Conservation (phyloP, 2,797 vertebrate genomes). For the Netta rufina region DNA sequence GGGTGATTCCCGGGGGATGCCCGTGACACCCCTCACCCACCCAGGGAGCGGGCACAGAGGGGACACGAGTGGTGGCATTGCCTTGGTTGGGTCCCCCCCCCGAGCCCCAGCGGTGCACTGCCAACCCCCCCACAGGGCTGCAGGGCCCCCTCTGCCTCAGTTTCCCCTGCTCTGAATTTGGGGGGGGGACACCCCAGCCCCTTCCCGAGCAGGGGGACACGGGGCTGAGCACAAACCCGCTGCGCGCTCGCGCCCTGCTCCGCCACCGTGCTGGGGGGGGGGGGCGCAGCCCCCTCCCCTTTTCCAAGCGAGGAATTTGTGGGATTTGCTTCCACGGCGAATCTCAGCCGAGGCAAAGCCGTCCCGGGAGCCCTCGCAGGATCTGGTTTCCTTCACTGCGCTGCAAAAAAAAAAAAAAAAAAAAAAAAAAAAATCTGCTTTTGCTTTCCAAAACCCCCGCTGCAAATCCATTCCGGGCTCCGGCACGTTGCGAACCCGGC, state of each 20-base stretch:
- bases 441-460: conserved; percentile 9
- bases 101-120: fast-evolving
- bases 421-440: background rate
- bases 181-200: fast-evolving
- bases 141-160: background rate
- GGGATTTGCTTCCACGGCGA: background rate
- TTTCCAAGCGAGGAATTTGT: background rate
- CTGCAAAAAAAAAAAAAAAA: background rate
- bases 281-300: background rate
- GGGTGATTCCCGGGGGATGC: background rate
- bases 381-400: conserved; percentile 27
- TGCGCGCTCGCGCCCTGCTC: background rate
- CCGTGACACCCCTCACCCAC: background rate
- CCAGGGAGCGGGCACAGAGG: fast-evolving
- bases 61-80: background rate
- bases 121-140: fast-evolving
- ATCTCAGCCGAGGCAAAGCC: background rate
- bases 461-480: conserved; percentile 8
- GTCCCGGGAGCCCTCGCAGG: background rate
- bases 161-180: background rate
- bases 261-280: fast-evolving
- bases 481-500: background rate
- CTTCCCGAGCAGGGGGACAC: background rate
- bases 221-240: fast-evolving
- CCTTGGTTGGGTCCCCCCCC: background rate